Evolutionary conservation across 2,797 vertebrate genomes (phyloP).

Genomic region (Alosa sapidissima): DNA sequence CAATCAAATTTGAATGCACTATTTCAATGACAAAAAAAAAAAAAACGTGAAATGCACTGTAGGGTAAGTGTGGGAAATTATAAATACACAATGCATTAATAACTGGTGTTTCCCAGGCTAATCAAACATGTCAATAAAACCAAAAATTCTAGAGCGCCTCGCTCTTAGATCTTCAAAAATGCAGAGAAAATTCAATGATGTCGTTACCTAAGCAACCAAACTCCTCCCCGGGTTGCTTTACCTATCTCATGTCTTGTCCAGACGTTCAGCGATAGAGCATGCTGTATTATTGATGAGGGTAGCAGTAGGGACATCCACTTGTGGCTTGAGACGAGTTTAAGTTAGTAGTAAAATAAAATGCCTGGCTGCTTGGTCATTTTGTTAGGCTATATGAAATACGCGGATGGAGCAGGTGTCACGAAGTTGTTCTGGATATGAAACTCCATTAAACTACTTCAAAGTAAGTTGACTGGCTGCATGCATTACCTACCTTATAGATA

Average conservation of each 20-base stretch:
- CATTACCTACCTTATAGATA: not conserved
- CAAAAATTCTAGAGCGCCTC: no score
- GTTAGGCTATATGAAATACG: not conserved
- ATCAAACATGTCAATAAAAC: no score
- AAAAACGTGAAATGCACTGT: not conserved
- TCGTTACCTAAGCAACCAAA: slow-evolving; percentile 59
- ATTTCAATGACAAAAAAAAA: not conserved
- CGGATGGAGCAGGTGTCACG: not conserved
- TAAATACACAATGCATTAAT: no score
- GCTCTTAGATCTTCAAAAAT: not conserved
- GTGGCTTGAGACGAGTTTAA: not conserved
- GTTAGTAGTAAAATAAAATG: not conserved
- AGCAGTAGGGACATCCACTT: slow-evolving; percentile 32
- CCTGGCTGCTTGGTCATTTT: not conserved
- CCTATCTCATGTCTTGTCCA: slow-evolving; percentile 46
- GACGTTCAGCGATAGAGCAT: slow-evolving; percentile 50
- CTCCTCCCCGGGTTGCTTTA: slow-evolving; percentile 40
- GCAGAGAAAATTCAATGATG: not conserved
- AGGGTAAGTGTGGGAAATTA: not conserved
- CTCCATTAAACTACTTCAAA: not conserved
- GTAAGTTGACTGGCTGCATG: not conserved
- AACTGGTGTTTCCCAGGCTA: no score
- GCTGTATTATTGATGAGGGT: slow-evolving; percentile 69
- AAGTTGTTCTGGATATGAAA: not conserved
- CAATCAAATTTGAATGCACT: slow-evolving; percentile 59